These are phyloP conservation scores for Holocentrus rufus DNA, from an alignment of 2,797 vertebrate species.

Conservation along the genomic window DNA sequence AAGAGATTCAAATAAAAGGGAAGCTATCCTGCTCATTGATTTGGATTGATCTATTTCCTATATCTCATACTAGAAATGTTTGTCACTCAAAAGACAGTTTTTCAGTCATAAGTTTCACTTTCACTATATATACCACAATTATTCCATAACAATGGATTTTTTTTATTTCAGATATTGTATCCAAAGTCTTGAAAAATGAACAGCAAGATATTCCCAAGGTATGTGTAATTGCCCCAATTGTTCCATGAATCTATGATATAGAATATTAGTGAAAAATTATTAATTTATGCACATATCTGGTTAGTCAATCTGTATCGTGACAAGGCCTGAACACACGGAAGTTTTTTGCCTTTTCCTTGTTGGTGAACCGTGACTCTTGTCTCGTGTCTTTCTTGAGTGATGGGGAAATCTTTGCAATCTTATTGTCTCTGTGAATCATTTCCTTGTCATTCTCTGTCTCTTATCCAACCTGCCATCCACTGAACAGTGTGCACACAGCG, in stretches of 20 bases:
- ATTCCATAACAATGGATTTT: background rate
- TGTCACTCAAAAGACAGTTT: background rate
- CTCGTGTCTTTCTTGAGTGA: background rate
- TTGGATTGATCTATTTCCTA: too few species aligned
- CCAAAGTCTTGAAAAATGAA: constrained; percentile 7
- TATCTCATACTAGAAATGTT: too few species aligned
- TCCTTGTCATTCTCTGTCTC: background rate
- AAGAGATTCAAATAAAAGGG: background rate
- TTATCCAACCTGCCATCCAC: background rate
- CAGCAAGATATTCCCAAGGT: constrained; percentile 25
- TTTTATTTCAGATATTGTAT: constrained; percentile 25
- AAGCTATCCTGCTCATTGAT: too few species aligned
- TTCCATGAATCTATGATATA: background rate
- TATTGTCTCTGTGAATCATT: background rate
- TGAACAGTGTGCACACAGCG: too few species aligned
- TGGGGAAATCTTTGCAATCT: background rate
- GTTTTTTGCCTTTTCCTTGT: too few species aligned
- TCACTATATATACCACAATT: background rate
- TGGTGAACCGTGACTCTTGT: too few species aligned
- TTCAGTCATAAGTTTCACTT: background rate
- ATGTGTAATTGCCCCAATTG: background rate
- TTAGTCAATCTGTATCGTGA: too few species aligned
- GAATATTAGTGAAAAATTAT: too few species aligned
- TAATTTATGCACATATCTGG: too few species aligned
- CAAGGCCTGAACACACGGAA: too few species aligned